A percentile compares a stretch with the other conserved stretches of the same genome.
These are phyloP conservation scores for Orchesella flavescens DNA, from an alignment of 2,888 invertebrate species.

Conservation along the genomic window DNA sequence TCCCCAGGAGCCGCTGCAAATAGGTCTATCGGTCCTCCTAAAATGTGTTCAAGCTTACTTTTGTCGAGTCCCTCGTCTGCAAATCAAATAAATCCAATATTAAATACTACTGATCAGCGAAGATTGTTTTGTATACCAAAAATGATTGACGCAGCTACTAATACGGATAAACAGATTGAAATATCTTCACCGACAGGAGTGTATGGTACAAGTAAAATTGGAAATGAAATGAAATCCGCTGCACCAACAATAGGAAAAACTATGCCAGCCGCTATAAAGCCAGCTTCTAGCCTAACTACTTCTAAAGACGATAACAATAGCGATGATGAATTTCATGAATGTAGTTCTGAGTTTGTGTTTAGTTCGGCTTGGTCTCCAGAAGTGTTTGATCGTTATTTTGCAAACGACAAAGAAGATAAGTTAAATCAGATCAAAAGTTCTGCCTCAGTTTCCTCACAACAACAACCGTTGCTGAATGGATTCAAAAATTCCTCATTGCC, in stretches of 20 bases:
- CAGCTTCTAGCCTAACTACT: constrained; percentile 6
- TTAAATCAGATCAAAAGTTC: not conserved
- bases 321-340: constrained; percentile 50
- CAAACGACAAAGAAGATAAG: constrained; percentile 37
- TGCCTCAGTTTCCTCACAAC: not conserved
- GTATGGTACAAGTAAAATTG: not conserved
- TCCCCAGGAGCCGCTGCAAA: constrained; percentile 29
- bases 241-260: not conserved
- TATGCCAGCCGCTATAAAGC: constrained; percentile 3
- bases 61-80: constrained; percentile 53
- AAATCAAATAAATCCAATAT: constrained; percentile 50
- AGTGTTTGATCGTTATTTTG: constrained; percentile 41
- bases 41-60: constrained; percentile 60
- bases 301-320: constrained; percentile 44
- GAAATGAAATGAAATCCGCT: not conserved
- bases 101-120: constrained; percentile 31
- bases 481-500: constrained; percentile 22
- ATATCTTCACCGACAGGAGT: not conserved
- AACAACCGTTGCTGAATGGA: constrained; percentile 49
- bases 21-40: constrained; percentile 60
- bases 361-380: constrained; percentile 51
- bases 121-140: constrained; percentile 59
- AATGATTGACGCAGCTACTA: constrained; percentile 64
- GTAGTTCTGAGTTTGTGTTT: constrained; percentile 54
- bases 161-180: constrained; percentile 48